Percentiles rank a stretch among this genome's conserved stretches.
Conservation (phyloP, 2,113 vertebrate genomes). For the Telmatochromis sp. region DNA sequence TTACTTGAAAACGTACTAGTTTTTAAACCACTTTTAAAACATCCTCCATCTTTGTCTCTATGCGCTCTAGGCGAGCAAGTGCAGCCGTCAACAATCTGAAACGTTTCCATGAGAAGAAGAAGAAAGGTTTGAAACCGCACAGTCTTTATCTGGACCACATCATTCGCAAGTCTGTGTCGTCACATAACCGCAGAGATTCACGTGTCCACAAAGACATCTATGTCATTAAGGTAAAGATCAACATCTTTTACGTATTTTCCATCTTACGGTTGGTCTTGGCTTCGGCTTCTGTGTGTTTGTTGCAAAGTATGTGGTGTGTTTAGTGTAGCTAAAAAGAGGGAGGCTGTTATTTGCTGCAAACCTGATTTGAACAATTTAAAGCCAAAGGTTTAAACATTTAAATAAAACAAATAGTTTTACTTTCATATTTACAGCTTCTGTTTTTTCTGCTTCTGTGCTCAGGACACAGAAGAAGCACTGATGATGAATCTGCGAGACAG, state of each 20-base stretch:
- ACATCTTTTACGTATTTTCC: background rate
- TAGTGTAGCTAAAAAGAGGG: background rate
- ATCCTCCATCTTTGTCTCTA: background rate
- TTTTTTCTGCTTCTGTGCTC: background rate
- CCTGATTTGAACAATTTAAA: background rate
- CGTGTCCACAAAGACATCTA: conserved; percentile 90
- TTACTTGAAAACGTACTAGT: background rate
- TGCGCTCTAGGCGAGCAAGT: conserved; percentile 82
- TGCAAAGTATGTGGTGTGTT: background rate
- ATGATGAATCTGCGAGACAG: conserved; percentile 91
- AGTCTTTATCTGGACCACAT: conserved; percentile 97
- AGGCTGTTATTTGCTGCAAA: background rate
- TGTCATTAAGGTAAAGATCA: conserved; percentile 82
- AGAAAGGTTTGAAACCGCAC: conserved; percentile 89
- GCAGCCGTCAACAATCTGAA: conserved; percentile 94
- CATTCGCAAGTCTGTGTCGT: conserved; percentile 86
- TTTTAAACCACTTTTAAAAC: background rate
- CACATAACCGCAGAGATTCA: conserved; percentile 84
- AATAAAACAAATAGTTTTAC: background rate
- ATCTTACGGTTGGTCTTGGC: background rate
- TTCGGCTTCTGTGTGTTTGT: background rate
- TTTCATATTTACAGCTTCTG: background rate
- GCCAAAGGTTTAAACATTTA: background rate
- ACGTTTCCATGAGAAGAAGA: conserved; percentile 96
- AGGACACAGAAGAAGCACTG: conserved; percentile 97